Evolutionary conservation across 2,888 invertebrate genomes (phyloP), one percentile per base, ranked within the genome.

Genomic region (Pemphredon lugubris): DNA sequence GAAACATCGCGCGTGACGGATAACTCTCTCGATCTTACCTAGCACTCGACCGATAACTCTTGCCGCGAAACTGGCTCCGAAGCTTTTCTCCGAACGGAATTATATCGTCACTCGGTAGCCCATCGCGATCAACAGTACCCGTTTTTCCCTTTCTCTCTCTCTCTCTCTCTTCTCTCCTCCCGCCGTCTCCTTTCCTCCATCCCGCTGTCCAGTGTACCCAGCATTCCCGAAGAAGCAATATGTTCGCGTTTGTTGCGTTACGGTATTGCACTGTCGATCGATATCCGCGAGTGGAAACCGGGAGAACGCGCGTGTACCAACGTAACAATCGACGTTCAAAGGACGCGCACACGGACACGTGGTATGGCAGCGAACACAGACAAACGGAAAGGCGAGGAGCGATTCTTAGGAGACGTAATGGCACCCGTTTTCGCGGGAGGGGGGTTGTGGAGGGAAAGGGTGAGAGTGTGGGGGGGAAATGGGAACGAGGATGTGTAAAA

Each of bases 401-500:
- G 83, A 86, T 87, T 86, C 84, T 83, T 81, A 81, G 79, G 84
- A 85, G 83, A 83, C 82, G 81, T 84, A 87, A 86, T 86, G 81
- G 84, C 81, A 82, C 80, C 76, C 69, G 70, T 71, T 73, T 45
- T 40, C 6, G 20, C 45, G 32, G 37, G 48, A 16, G 40, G n/a
- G n/a, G n/a, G n/a, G n/a, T n/a, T n/a, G n/a, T n/a, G 51, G 7
- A 81, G 77, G 79, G 79, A 80, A 45, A 23, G 66, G 81, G 76
- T 79, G 79, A 81, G 47, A 20, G 65, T n/a, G n/a, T n/a, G n/a
- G 77, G 70, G 72, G 77, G 81, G 55, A 83, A 87, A 87, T 83
- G 86, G 84, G 87, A 86, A 83, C 86, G 86, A 87, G 86, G 86
- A 87, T 87, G 87, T 87, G 86, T 86, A 87, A 87, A 87, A 87